phyloP scores from a whole-genome alignment of 2,888 invertebrate species.

The Blastobasis adustella region DNA sequence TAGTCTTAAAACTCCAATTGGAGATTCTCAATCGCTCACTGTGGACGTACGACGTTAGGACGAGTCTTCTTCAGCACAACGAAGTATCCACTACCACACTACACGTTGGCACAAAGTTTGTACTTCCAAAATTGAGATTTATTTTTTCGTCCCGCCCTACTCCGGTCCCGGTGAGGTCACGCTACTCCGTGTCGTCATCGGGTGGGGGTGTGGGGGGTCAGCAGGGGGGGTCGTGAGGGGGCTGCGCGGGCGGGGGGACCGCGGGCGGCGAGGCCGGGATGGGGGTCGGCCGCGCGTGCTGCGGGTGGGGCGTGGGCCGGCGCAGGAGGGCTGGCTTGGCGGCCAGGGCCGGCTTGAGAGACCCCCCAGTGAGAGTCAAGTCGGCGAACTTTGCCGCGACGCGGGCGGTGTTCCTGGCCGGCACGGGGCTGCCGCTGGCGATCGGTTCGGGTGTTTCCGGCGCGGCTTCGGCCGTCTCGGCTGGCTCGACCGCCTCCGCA shows the following conservation, averaged over 20 bases:
- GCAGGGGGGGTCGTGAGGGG: slow-evolving; percentile 4
- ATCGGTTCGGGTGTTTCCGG: slow-evolving; percentile 9
- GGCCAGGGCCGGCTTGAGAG: slow-evolving; percentile 83
- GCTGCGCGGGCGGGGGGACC: slow-evolving; percentile 13
- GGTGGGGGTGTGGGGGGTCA: background rate
- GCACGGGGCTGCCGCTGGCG: slow-evolving; percentile 58
- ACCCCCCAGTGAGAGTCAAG: slow-evolving; percentile 77
- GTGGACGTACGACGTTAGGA: no score
- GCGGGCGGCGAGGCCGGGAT: slow-evolving; percentile 10
- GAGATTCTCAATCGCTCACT: no score
- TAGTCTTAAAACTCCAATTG: no score
- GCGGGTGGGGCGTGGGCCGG: slow-evolving; percentile 54
- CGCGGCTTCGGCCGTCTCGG: slow-evolving; percentile 6
- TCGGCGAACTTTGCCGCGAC: slow-evolving; percentile 79
- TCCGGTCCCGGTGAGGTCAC: no score
- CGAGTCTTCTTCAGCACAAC: no score
- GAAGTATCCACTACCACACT: no score
- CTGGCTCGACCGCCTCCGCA: background rate
- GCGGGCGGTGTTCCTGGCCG: slow-evolving; percentile 76
- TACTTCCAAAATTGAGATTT: no score
- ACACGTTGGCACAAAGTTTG: no score
- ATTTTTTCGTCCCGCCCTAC: no score
- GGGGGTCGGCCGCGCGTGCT: slow-evolving; percentile 19
- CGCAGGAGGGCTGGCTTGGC: slow-evolving; percentile 86
- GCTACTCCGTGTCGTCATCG: no score